Conservation (phyloP, 2,888 invertebrate genomes). For the Cerastoderma edule region DNA sequence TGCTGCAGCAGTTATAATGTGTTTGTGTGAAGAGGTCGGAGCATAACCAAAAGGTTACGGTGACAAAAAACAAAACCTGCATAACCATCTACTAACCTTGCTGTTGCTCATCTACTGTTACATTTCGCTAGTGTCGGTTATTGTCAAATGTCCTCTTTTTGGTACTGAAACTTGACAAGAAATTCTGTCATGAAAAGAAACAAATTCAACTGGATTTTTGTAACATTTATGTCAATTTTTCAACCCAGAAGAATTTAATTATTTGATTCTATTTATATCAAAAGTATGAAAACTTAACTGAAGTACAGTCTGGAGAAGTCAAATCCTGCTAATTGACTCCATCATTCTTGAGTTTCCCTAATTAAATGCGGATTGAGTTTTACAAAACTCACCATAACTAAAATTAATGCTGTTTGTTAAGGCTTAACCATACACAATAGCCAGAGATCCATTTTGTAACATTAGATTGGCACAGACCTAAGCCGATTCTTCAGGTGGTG, state of each 20-base stretch:
- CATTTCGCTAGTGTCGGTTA: neutral
- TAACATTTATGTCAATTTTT: too few relatives aligned
- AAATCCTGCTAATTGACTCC: too few relatives aligned
- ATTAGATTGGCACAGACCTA: neutral
- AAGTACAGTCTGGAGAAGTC: too few relatives aligned
- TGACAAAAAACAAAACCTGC: conserved; percentile 25
- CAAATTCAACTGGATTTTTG: too few relatives aligned
- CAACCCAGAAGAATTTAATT: too few relatives aligned
- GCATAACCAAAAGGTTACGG: conserved; percentile 21
- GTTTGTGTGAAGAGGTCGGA: conserved; percentile 23
- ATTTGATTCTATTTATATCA: too few relatives aligned
- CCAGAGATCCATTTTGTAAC: conserved; percentile 3
- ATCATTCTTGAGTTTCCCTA: too few relatives aligned
- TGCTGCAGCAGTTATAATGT: neutral
- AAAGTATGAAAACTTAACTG: too few relatives aligned
- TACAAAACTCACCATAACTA: too few relatives aligned
- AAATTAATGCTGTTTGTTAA: neutral
- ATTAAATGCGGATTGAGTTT: too few relatives aligned
- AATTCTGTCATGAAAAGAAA: too few relatives aligned
- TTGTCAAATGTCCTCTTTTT: conserved; percentile 8
- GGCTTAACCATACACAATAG: neutral
- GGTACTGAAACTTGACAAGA: too few relatives aligned
- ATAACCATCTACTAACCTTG: conserved; percentile 26
- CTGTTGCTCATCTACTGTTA: conserved; percentile 14
- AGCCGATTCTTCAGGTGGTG: conserved; percentile 13